Evolutionary conservation across 1,140 invertebrate genomes (phyloP), one percentile per base, ranked within the genome.

Genomic region (Drosophila ohnishii): DNA sequence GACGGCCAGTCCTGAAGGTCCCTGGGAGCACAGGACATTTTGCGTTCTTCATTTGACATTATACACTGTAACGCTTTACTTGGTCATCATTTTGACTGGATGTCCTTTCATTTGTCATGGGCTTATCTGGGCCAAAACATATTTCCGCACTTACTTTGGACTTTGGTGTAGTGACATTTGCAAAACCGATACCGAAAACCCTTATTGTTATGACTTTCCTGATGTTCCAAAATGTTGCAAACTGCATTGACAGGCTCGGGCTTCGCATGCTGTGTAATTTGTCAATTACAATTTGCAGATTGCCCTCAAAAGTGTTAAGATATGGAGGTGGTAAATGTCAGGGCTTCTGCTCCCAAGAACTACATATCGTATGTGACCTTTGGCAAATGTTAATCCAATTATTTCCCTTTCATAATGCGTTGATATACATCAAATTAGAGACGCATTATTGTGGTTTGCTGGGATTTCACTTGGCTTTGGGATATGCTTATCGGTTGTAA

Each of bases 41-140:
- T 60, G 19, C 13, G 32, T 14, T 53, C 32, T 14, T 14, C 13
- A 25, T 32, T 42, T 28, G 13, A 10, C 51, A 64, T 16, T 42
- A 9, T 37, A 2, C 28, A 42, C 28, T 59, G 53, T 30, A 37
- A 32, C 59, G n/a, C 9, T 32, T 28, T 9, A 35, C 11, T 32
- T 32, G 56, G 61, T 39, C 60, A 63, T n/a, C 37, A 39, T 42
- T 59, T 39, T 37, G 59, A n/a, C 11, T 39, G 13, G 14, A 13
- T 16, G 11, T 16, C 22, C 4, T 35, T 11, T 9, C 35, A 42
- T 61, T 40, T 42, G 37, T 61, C 32, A 22, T 34, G 28, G 13
- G 6, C 61, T 40, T 61, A 62, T 61, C 56, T 42, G 25, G 7
- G 19, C 16, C 37, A 61, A 34, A 64, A 64, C 61, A 64, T 61